Evolutionary conservation across 2,888 invertebrate species (phyloP).

Genomic region (Lypha dubia): DNA sequence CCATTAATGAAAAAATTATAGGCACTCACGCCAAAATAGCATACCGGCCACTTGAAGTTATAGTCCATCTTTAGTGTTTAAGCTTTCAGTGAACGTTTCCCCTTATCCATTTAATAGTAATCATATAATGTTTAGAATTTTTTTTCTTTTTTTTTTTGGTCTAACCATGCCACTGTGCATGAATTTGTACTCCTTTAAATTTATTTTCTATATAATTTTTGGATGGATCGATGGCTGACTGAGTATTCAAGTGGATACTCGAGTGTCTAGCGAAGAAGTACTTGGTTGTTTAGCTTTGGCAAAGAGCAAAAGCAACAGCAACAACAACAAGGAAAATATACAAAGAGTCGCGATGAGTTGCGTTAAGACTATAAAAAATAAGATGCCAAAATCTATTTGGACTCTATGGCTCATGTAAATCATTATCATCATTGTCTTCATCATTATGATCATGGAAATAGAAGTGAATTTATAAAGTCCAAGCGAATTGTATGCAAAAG

Average conservation of each 20-base stretch:
- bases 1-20: too few species aligned
- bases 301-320: neutral
- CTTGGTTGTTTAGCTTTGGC: conserved; percentile 61
- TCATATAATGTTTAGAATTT: neutral
- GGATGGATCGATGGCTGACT: conserved; percentile 59
- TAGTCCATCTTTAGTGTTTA: too few species aligned
- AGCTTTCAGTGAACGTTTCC: too few species aligned
- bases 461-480: conserved; percentile 5
- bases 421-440: conserved; percentile 58
- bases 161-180: conserved; percentile 47
- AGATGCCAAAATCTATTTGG: conserved; percentile 62
- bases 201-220: conserved; percentile 60
- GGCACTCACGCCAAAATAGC: too few species aligned
- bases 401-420: conserved; percentile 67
- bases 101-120: neutral
- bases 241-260: conserved; percentile 66
- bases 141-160: too few species aligned
- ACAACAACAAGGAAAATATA: neutral
- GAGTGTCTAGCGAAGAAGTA: conserved; percentile 65
- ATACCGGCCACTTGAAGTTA: too few species aligned
- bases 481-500: conserved; percentile 4
- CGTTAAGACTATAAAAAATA: conserved; percentile 56
- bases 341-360: conserved; percentile 24
- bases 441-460: conserved; percentile 47
- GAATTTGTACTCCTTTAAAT: conserved; percentile 44